Percentiles rank a stretch among this genome's conserved stretches.
Conservation (phyloP, 1,140 invertebrate species). For the Apolygus lucorum region DNA sequence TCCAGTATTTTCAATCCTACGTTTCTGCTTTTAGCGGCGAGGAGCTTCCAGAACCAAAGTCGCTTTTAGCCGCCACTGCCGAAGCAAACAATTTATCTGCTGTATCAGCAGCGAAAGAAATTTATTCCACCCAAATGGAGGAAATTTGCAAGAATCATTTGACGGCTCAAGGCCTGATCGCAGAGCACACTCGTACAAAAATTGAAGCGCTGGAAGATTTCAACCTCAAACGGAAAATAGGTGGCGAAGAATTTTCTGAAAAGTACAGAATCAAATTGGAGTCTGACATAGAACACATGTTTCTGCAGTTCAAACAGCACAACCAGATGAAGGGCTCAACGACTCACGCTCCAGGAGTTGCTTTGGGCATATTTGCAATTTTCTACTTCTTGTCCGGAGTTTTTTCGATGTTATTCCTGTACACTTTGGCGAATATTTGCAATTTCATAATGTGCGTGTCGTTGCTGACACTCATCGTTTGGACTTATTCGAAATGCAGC, state of each 20-base stretch:
- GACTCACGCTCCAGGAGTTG: slow-evolving; percentile 85
- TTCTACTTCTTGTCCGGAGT: slow-evolving; percentile 80
- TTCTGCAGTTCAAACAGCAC: slow-evolving; percentile 72
- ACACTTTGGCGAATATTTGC: slow-evolving; percentile 75
- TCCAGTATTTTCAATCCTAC: slow-evolving; percentile 97
- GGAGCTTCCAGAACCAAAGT: slow-evolving; percentile 95
- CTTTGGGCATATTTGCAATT: slow-evolving; percentile 72
- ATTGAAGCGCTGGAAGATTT: slow-evolving; percentile 72
- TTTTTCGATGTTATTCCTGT: slow-evolving; percentile 75
- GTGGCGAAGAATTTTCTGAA: slow-evolving; percentile 83
- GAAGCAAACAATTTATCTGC: slow-evolving; percentile 96
- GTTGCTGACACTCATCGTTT: slow-evolving; percentile 69
- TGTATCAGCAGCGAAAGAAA: slow-evolving; percentile 87
- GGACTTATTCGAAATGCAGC: slow-evolving; percentile 90
- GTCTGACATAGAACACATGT: slow-evolving; percentile 77
- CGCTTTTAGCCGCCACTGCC: slow-evolving; percentile 96
- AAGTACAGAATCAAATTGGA: slow-evolving; percentile 68
- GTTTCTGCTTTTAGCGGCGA: slow-evolving; percentile 94
- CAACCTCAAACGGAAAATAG: slow-evolving; percentile 83
- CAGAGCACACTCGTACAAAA: slow-evolving; percentile 66
- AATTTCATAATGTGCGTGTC: slow-evolving; percentile 80
- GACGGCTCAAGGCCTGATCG: slow-evolving; percentile 66
- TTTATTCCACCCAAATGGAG: slow-evolving; percentile 86
- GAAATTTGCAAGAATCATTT: slow-evolving; percentile 83
- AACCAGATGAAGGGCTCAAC: slow-evolving; percentile 97